Evolutionary conservation across 2,797 vertebrate species (phyloP).

Genomic region (Spheniscus humboldti): DNA sequence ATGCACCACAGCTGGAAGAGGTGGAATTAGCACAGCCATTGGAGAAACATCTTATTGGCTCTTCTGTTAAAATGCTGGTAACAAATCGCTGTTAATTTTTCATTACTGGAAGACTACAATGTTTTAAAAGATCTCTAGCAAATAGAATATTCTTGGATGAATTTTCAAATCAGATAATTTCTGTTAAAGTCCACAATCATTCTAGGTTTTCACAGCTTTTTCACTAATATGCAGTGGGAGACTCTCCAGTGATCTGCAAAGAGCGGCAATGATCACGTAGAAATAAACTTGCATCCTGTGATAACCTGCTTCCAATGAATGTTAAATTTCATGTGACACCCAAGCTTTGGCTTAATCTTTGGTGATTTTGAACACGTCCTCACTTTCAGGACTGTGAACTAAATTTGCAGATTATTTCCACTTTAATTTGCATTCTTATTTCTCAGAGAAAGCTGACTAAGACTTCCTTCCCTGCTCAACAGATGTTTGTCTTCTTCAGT

Average conservation of each 20-base stretch:
- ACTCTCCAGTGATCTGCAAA: neutral
- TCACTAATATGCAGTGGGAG: neutral
- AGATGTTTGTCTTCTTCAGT: neutral
- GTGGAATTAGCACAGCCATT: neutral
- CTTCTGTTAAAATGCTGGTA: neutral
- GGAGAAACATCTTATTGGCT: neutral
- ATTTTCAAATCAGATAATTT: neutral
- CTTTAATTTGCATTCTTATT: neutral
- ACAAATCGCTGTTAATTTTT: neutral
- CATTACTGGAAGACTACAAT: neutral
- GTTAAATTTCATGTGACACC: neutral
- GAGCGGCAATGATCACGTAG: fast-evolving
- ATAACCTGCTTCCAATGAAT: neutral
- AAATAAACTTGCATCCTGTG: neutral
- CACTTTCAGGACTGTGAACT: neutral
- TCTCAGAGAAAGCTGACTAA: neutral
- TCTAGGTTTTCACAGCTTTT: neutral
- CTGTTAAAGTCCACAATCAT: neutral
- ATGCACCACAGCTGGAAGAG: neutral
- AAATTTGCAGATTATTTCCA: neutral
- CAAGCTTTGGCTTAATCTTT: neutral
- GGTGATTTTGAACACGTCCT: neutral
- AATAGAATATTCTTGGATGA: neutral
- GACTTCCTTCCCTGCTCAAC: neutral
- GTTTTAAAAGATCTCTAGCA: neutral